phyloP scores from a whole-genome alignment of 2,797 vertebrate genomes.

The Phoxinus dragarum region DNA sequence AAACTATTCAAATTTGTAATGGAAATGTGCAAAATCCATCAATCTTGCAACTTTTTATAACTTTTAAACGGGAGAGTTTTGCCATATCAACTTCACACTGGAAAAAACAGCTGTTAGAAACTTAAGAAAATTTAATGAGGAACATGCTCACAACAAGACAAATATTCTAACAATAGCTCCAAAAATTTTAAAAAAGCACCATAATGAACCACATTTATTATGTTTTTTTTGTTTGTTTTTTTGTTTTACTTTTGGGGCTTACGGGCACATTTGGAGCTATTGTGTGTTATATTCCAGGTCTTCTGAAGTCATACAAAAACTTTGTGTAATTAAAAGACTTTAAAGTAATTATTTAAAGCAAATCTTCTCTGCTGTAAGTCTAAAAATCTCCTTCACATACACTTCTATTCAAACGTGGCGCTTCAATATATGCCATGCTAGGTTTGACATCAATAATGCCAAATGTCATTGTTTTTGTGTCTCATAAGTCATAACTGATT shows the following conservation, averaged over 20 bases:
- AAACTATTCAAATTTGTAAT: neutral
- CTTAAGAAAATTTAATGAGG: neutral
- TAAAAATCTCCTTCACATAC: neutral
- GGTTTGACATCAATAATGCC: neutral
- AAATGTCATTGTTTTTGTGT: neutral
- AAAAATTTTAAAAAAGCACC: neutral
- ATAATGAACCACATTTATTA: neutral
- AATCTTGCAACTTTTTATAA: neutral
- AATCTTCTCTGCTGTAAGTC: neutral
- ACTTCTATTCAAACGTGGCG: neutral
- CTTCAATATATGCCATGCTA: neutral
- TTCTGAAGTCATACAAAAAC: neutral
- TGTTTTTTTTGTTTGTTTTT: neutral
- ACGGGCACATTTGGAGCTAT: neutral
- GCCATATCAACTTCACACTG: neutral
- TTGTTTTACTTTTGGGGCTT: neutral
- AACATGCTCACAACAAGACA: slow-evolving; percentile 10
- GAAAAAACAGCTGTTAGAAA: slow-evolving; percentile 16
- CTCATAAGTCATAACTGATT: neutral
- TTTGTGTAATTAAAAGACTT: neutral
- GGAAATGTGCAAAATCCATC: neutral
- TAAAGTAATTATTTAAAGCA: neutral
- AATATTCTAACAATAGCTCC: neutral
- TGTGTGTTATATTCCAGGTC: neutral
- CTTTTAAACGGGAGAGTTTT: slow-evolving; percentile 2